phyloP scores from a whole-genome alignment of 1,140 invertebrate species.

The Bombus sylvicola region DNA sequence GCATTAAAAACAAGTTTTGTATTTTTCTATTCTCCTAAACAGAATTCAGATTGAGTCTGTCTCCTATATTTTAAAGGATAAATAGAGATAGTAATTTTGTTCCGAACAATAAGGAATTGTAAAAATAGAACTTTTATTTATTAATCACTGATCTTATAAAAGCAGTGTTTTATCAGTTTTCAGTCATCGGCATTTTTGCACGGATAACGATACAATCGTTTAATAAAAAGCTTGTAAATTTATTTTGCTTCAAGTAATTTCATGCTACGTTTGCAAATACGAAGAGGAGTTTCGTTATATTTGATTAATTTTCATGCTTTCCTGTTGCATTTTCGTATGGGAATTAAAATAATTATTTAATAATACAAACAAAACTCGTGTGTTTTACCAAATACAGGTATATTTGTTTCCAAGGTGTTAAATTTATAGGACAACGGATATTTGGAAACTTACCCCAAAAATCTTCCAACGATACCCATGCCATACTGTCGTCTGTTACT shows the following conservation, averaged over 20 bases:
- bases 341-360: background rate
- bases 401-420: too few relatives aligned
- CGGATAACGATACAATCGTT: background rate
- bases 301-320: background rate
- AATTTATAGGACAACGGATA: background rate
- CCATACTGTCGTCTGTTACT: slow-evolving; percentile 92
- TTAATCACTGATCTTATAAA: background rate
- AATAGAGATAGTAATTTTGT: background rate
- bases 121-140: background rate
- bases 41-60: too few relatives aligned
- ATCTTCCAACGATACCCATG: slow-evolving; percentile 91
- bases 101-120: background rate
- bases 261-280: background rate
- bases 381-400: background rate
- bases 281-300: background rate
- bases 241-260: background rate
- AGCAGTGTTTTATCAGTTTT: too few relatives aligned
- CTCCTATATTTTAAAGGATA: too few relatives aligned
- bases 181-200: background rate
- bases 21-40: background rate
- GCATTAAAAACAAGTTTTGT: background rate
- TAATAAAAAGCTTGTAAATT: background rate
- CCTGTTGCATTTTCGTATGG: background rate
- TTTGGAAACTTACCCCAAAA: slow-evolving; percentile 86
- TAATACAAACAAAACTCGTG: too few relatives aligned